These are phyloP conservation scores for Epinephelus coioides DNA, from an alignment of 2,797 vertebrate species.

Conservation along the genomic window DNA sequence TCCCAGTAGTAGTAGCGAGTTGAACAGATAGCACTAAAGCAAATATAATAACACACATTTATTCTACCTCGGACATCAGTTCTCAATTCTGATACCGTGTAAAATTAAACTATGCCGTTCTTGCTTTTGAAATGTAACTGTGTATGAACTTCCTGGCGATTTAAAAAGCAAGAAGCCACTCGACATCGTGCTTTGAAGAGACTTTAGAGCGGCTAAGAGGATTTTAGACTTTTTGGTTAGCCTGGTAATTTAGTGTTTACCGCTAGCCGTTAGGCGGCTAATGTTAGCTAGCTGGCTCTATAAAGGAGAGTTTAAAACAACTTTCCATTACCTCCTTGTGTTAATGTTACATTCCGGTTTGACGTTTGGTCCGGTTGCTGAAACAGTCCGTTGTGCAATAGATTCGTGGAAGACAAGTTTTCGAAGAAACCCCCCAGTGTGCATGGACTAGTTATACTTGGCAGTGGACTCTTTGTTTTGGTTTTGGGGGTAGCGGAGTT, in stretches of 20 bases:
- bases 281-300: conserved; percentile 8
- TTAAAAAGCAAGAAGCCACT: background rate
- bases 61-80: no score
- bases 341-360: conserved; percentile 38
- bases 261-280: conserved; percentile 31
- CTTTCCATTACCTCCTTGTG: conserved; percentile 49
- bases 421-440: background rate
- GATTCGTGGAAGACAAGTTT: background rate
- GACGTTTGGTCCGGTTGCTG: background rate
- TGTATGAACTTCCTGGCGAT: background rate
- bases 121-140: background rate
- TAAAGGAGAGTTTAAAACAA: conserved; percentile 1
- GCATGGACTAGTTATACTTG: background rate
- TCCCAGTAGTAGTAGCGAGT: background rate
- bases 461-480: conserved; percentile 54
- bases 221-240: conserved; percentile 27
- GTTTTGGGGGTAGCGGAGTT: conserved; percentile 21
- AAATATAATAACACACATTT: background rate
- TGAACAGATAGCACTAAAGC: background rate
- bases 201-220: background rate
- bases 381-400: background rate
- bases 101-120: no score
- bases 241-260: conserved; percentile 16
- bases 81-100: no score
- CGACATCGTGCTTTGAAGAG: background rate